Evolutionary conservation across 1,140 invertebrate genomes (phyloP).

Genomic region (Eurosta solidaginis): DNA sequence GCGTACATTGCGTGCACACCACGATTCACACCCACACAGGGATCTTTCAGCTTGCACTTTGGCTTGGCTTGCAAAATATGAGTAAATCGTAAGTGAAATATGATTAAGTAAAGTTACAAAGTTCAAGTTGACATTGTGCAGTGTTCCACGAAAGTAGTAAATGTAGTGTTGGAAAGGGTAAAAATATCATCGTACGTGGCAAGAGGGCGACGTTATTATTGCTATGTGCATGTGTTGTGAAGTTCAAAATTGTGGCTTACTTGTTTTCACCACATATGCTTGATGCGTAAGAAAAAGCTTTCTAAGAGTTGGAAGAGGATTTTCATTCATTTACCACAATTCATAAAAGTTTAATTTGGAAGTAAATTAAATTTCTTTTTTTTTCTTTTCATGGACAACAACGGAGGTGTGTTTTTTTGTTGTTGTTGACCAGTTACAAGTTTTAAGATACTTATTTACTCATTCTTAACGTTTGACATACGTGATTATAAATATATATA

Average conservation of each 20-base stretch:
- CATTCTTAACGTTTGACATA: not conserved
- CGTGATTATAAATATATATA: not conserved
- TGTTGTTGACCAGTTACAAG: not conserved
- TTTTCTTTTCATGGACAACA: not conserved
- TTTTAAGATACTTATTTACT: not conserved
- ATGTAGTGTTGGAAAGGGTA: not conserved
- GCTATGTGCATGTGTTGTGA: no score
- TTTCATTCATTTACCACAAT: not conserved
- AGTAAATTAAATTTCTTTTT: not conserved
- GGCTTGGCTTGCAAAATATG: conserved; percentile 8
- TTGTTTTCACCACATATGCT: not conserved
- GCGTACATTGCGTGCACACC: not conserved
- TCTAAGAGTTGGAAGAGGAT: not conserved
- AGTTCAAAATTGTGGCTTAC: no score
- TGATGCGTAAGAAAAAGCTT: not conserved
- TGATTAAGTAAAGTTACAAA: conserved; percentile 25
- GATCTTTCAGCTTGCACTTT: not conserved
- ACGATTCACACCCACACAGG: not conserved
- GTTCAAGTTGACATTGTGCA: conserved; percentile 27
- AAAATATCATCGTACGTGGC: no score
- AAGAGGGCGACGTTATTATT: not conserved
- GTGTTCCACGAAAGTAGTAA: conserved; percentile 12
- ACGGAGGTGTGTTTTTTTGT: no score
- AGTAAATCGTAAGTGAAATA: conserved; percentile 25
- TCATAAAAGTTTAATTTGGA: not conserved